Base-by-base conservation (phyloP, 1,140 invertebrate species). In the Watersipora subatra region DNA sequence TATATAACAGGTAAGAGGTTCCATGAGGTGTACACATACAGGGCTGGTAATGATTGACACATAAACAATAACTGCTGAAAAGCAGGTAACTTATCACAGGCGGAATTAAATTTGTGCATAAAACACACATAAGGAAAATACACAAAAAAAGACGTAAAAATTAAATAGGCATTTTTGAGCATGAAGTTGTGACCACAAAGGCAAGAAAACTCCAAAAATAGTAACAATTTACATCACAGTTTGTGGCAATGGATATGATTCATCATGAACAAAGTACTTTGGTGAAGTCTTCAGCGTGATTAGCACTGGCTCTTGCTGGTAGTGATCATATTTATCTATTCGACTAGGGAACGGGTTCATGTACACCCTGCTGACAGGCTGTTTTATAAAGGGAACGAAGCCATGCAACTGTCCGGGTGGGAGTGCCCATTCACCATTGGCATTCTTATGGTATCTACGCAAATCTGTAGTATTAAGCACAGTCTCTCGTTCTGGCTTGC, bases 251-350 rank as follows among this genome's bases (percentile, higher is more conserved):
- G 34, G 34, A n/a, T 62, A 66, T 1, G 76, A 78, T 59, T 75
- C 71, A 0, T 68, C 62, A 2, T 70, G 77, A 59, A 79, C 66
- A 62, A 79, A 79, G 61, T 76, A 79, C 64, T 79, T 79, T 71
- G 76, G 77, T n/a, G 76, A 68, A 1, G 75, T 74, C 67, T 76
- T 77, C 26, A 79, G 68, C 20, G 73, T 79, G 57, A 79, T 76
- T 20, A 79, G 69, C 26, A 77, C 67, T 34, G 77, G 75, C 63
- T 78, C 68, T 46, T 70, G 69, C 66, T 71, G 71, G 15, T 68
- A 59, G 27, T 68, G 61, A 63, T 75, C 71, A 27, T 65, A 67
- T 24, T 63, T 66, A 63, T 78, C 77, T 1, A 72, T 66, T 24
- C 64, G 62, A 63, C 69, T 73, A 19, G 71, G 72, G 67, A 79